Evolutionary conservation across 2,888 invertebrate species (phyloP).

Genomic region (Zaprionus bogoriensis): DNA sequence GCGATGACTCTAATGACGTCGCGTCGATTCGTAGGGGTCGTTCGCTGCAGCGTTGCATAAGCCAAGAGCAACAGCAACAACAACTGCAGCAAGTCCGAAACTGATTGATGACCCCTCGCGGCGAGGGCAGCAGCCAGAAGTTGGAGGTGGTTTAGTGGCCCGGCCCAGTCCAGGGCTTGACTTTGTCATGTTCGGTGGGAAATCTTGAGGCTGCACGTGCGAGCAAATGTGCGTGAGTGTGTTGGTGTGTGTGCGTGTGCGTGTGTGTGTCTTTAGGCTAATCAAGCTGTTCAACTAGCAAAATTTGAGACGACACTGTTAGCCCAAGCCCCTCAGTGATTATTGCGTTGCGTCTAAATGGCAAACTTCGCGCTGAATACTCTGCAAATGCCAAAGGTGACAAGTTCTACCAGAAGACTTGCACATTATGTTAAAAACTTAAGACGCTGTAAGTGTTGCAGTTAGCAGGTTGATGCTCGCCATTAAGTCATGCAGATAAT

Average conservation of each 20-base stretch:
- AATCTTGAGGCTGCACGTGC: too few relatives aligned
- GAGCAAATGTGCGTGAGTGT: slow-evolving; percentile 3
- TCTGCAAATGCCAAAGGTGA: slow-evolving; percentile 7
- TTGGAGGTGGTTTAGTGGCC: background rate
- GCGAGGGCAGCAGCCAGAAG: background rate
- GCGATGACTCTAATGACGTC: slow-evolving; percentile 37
- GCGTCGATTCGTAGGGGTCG: slow-evolving; percentile 24
- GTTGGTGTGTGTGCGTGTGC: background rate
- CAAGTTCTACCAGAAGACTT: too few relatives aligned
- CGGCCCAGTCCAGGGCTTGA: background rate
- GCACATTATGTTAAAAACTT: too few relatives aligned
- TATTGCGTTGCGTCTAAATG: slow-evolving; percentile 10
- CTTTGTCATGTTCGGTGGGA: slow-evolving; percentile 2
- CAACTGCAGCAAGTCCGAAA: background rate
- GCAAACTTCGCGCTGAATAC: too few relatives aligned
- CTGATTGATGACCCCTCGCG: slow-evolving; percentile 13
- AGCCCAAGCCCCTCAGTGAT: background rate
- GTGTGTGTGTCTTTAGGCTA: background rate
- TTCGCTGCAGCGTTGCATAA: slow-evolving; percentile 28
- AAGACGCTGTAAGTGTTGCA: too few relatives aligned
- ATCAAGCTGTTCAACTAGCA: slow-evolving; percentile 4
- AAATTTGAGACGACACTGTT: background rate
- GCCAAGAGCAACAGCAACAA: slow-evolving; percentile 3
- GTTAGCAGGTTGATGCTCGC: too few relatives aligned
- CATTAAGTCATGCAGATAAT: too few relatives aligned